These are phyloP conservation scores for Pseudachorutes palmiensis DNA, from an alignment of 1,140 invertebrate genomes.

Conservation along the genomic window DNA sequence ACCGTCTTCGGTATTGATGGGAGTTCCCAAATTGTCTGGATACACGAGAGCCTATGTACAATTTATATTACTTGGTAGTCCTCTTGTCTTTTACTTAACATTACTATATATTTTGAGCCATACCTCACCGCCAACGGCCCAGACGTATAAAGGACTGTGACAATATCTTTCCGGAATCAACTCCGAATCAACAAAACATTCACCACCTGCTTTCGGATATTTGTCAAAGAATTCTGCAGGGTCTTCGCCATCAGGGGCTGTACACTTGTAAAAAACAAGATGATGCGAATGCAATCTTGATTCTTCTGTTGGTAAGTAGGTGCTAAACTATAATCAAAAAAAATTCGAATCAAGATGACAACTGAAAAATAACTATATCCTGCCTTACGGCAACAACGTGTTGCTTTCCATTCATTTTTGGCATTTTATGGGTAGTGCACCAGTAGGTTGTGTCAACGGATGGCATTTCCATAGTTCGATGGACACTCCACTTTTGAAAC, in stretches of 20 bases:
- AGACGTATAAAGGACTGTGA: constrained; percentile 16
- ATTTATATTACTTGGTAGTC: no score
- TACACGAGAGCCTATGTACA: no score
- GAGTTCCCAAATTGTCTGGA: neutral
- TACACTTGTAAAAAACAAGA: constrained; percentile 22
- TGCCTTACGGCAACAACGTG: constrained; percentile 24
- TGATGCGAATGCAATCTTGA: constrained; percentile 23
- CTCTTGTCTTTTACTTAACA: no score
- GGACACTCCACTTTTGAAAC: neutral
- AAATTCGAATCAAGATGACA: neutral
- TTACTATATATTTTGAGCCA: neutral
- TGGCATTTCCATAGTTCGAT: constrained; percentile 17
- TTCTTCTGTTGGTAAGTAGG: neutral
- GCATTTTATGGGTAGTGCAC: constrained; percentile 24
- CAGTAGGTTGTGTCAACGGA: constrained; percentile 22
- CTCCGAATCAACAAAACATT: neutral
- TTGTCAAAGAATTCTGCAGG: constrained; percentile 20
- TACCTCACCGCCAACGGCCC: constrained; percentile 24
- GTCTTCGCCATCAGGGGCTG: constrained; percentile 8
- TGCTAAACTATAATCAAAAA: constrained; percentile 9
- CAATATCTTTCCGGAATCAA: constrained; percentile 7
- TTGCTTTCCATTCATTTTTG: constrained; percentile 14
- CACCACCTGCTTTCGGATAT: neutral
- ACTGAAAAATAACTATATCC: neutral
- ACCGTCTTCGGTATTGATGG: neutral